Percentiles rank a stretch among this genome's conserved stretches.
phyloP scores from a whole-genome alignment of 2,888 invertebrate species.

The Watsonalla cultraria region DNA sequence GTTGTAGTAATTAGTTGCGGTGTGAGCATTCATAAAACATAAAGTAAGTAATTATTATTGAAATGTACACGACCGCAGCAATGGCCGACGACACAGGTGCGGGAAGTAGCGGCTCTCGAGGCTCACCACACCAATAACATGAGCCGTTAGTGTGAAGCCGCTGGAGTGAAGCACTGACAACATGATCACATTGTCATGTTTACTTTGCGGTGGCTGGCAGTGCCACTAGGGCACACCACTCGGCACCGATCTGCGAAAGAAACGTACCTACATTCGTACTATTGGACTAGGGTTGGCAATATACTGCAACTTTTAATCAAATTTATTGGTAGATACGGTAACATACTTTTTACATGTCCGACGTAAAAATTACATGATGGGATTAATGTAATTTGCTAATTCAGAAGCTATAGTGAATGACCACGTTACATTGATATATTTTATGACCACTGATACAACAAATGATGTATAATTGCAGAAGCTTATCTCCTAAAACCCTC shows the following conservation, averaged over 20 bases:
- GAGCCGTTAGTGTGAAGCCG: neutral
- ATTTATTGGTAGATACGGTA: too few relatives aligned
- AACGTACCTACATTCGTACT: neutral
- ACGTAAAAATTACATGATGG: too few relatives aligned
- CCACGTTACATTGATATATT: too few relatives aligned
- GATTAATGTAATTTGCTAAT: too few relatives aligned
- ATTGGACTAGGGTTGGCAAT: too few relatives aligned
- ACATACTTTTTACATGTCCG: too few relatives aligned
- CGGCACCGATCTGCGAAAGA: neutral
- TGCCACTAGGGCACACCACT: neutral
- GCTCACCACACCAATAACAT: neutral
- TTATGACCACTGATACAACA: too few relatives aligned
- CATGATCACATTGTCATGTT: neutral
- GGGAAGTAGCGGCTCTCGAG: neutral
- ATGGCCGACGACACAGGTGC: neutral
- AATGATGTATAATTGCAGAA: too few relatives aligned
- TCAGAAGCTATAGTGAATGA: too few relatives aligned
- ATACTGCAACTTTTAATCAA: too few relatives aligned
- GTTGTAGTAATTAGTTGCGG: neutral
- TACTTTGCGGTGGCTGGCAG: constrained; percentile 9
- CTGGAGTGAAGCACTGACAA: neutral
- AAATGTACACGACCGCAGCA: constrained; percentile 12
- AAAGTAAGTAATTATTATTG: constrained; percentile 22
- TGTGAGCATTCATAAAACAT: constrained; percentile 9
- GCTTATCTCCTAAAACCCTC: too few relatives aligned